Conservation (phyloP, 1,140 invertebrate genomes). For the Trichogramma pretiosum region DNA sequence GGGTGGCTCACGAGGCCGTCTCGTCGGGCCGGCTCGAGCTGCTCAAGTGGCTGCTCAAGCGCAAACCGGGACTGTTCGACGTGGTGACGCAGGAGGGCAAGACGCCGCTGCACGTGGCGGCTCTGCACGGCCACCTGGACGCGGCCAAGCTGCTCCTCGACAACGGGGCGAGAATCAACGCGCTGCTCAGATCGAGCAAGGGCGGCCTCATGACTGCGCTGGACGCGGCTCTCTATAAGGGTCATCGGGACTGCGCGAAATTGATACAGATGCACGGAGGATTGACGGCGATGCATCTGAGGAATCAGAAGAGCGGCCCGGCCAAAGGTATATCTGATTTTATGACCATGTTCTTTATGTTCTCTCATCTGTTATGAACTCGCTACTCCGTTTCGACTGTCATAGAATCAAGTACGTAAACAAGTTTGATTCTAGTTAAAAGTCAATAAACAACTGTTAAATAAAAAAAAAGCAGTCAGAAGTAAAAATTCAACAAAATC, state of each 20-base stretch:
- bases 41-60: slow-evolving; percentile 75
- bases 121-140: slow-evolving; percentile 88
- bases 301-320: slow-evolving; percentile 25
- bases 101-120: slow-evolving; percentile 87
- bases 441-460: too few species aligned
- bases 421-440: too few species aligned
- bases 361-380: too few species aligned
- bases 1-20: slow-evolving; percentile 77
- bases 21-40: slow-evolving; percentile 80
- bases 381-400: too few species aligned
- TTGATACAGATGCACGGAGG: slow-evolving; percentile 87
- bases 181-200: slow-evolving; percentile 70
- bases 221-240: slow-evolving; percentile 79
- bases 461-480: too few species aligned
- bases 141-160: slow-evolving; percentile 84
- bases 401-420: too few species aligned
- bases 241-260: slow-evolving; percentile 82
- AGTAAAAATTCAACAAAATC: too few species aligned
- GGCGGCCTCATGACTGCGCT: slow-evolving; percentile 78
- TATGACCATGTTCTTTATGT: too few species aligned
- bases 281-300: slow-evolving; percentile 34
- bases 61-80: slow-evolving; percentile 75
- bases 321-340: slow-evolving; percentile 29
- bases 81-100: slow-evolving; percentile 86
- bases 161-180: slow-evolving; percentile 71